A percentile compares a stretch with the other conserved stretches of the same genome.
Conservation (phyloP, 1,140 invertebrate genomes). For the Aphelenchoides besseyi region DNA sequence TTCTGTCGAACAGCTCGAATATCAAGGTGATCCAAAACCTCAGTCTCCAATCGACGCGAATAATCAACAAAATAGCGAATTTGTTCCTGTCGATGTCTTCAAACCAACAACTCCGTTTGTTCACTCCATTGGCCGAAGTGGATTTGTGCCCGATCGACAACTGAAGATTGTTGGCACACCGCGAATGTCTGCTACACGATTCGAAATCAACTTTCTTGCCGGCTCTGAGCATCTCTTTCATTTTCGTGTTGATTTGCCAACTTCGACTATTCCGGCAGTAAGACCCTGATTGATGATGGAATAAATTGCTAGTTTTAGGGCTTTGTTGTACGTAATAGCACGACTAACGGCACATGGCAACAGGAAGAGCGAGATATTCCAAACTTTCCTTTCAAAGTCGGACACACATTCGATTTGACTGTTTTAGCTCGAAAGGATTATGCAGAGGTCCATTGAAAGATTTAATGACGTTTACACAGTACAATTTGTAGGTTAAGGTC, state of each 20-base stretch:
- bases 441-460: slow-evolving; percentile 1
- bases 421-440: slow-evolving; percentile 25
- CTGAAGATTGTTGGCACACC: slow-evolving; percentile 36
- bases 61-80: not conserved
- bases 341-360: slow-evolving; percentile 38
- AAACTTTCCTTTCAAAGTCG: slow-evolving; percentile 38
- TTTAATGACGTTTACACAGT: too few relatives aligned
- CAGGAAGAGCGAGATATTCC: slow-evolving; percentile 41
- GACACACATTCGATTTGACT: slow-evolving; percentile 31
- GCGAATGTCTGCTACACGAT: slow-evolving; percentile 30
- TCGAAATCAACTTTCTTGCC: slow-evolving; percentile 35
- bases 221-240: slow-evolving; percentile 42
- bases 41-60: slow-evolving; percentile 5
- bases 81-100: slow-evolving; percentile 24
- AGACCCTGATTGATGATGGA: not conserved
- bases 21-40: slow-evolving; percentile 30
- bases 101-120: slow-evolving; percentile 45
- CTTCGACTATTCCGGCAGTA: slow-evolving; percentile 17
- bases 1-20: slow-evolving; percentile 38
- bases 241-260: slow-evolving; percentile 46
- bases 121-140: slow-evolving; percentile 18
- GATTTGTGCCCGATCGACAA: slow-evolving; percentile 24
- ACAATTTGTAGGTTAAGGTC: not conserved
- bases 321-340: slow-evolving; percentile 40
- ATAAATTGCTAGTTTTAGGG: slow-evolving; percentile 36